These are phyloP conservation scores for Spicauda simplicius DNA, from an alignment of 2,888 invertebrate species.

Conservation along the genomic window DNA sequence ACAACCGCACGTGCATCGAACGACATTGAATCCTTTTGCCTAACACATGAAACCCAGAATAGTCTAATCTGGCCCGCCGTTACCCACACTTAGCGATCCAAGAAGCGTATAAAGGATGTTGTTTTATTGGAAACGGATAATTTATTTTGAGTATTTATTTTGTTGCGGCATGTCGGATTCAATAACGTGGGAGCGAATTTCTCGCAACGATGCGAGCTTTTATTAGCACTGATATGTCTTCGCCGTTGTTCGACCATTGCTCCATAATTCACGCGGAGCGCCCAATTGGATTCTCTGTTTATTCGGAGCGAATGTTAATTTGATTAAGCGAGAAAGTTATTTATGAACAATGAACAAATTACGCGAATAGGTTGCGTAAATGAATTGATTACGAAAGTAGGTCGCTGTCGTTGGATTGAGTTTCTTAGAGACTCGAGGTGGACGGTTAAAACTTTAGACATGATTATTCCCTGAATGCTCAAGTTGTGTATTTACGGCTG, in stretches of 20 bases:
- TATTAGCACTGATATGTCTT: conserved; percentile 51
- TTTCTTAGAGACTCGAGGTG: conserved; percentile 15
- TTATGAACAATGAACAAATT: conserved; percentile 34
- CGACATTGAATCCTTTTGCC: conserved; percentile 47
- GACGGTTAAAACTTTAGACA: conserved; percentile 17
- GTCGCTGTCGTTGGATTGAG: conserved; percentile 33
- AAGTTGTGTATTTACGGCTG: conserved; percentile 51
- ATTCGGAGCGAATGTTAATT: conserved; percentile 30
- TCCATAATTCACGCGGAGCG: conserved; percentile 23
- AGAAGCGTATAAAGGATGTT: conserved; percentile 67
- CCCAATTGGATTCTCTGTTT: conserved; percentile 36
- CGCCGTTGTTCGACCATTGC: conserved; percentile 33
- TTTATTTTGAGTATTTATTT: conserved; percentile 82
- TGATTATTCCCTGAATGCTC: conserved; percentile 34
- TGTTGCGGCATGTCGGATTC: conserved; percentile 68
- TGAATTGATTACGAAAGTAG: conserved; percentile 49
- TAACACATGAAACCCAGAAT: conserved; percentile 50
- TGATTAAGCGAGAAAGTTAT: conserved; percentile 30
- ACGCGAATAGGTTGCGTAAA: conserved; percentile 41
- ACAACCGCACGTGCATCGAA: conserved; percentile 24
- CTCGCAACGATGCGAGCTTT: conserved; percentile 48
- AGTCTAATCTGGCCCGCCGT: conserved; percentile 12
- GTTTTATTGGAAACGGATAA: conserved; percentile 83
- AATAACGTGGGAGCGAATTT: conserved; percentile 70
- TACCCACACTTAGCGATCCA: conserved; percentile 53